Evolutionary conservation across 1,140 invertebrate species (phyloP), one percentile per base, ranked within the genome.

Genomic region (Dreissena polymorpha): DNA sequence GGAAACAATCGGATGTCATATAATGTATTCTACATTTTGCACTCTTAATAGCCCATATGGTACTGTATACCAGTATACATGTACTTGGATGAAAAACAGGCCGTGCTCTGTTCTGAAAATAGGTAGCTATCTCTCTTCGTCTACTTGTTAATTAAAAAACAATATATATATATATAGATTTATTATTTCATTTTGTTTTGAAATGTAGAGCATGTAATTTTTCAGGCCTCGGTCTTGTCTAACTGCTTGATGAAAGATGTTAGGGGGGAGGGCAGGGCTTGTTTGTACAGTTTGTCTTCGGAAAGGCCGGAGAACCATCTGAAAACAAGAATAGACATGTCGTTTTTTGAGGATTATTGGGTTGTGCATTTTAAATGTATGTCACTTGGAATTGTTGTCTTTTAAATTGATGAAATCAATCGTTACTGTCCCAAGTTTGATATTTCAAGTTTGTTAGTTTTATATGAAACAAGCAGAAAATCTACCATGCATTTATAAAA

Each of bases 271-370:
- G 51, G 69, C 12, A 80, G 8, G 16, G 51, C 25, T 29, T 80
- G 78, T 21, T 72, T 71, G 69, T 80, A 80, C 57, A 80, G 25
- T 64, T 80, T 80, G 0, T 72, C 78, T n/a, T 80, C 78, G 10
- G 60, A 55, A 18, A 80, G 25, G n/a, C 78, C 78, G 29, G 21
- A 16, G 64, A 80, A 80, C 78, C 78, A 80, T 10, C 57, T 51
- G 55, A 27, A 76, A 76, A n/a, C n/a, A 18, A 73, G 39, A 60
- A 1, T 16, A 21, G 29, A 23, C 6, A n/a, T 10, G 7, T n/a
- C 18, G 7, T 25, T n/a, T 63, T 63, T 2, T 63, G n/a, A 5
- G 60, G 2, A 2, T 63, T n/a, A 63, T 63, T n/a, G 23, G 23
- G 18, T 5, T 5, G 60, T 63, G 23, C 18, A 63, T 25, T 63